Conservation (phyloP, 1,140 invertebrate species). For the Drosophila mayri region DNA sequence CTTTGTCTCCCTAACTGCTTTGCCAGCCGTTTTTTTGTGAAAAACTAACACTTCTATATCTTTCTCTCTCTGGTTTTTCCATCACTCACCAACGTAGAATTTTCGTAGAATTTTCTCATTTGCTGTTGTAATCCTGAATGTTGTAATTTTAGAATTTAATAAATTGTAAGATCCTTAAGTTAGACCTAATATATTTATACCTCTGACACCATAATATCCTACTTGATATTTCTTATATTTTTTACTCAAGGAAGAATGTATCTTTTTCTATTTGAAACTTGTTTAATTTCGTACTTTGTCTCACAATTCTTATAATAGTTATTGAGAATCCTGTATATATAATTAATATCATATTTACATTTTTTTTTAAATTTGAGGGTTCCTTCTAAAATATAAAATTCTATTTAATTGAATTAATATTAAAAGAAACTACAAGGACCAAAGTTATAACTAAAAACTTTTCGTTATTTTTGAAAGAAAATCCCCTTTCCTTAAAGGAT, state of each 20-base stretch:
- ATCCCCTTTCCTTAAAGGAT: not conserved
- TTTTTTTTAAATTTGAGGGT: not conserved
- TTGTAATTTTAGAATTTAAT: constrained; percentile 33
- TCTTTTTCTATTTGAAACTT: not conserved
- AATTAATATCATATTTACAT: too few species aligned
- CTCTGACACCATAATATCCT: not conserved
- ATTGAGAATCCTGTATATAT: not conserved
- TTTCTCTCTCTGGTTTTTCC: constrained; percentile 1
- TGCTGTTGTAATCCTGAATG: constrained; percentile 54
- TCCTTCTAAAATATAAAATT: not conserved
- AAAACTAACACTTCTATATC: constrained; percentile 6
- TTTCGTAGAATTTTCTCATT: constrained; percentile 35
- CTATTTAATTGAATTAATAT: not conserved
- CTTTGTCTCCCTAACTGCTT: constrained; percentile 11
- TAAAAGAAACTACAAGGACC: not conserved
- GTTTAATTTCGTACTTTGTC: not conserved
- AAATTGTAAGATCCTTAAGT: constrained; percentile 17
- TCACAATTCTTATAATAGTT: not conserved
- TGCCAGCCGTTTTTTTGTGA: constrained; percentile 30
- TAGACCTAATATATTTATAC: constrained; percentile 21
- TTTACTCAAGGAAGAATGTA: constrained; percentile 1
- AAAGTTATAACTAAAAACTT: not conserved
- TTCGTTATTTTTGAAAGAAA: too few species aligned
- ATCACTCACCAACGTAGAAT: constrained; percentile 26
- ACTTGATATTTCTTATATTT: not conserved